Evolutionary conservation across 2,797 vertebrate genomes (phyloP), one percentile per base, ranked within the genome.

Genomic region (Phyllotis vaccarum): DNA sequence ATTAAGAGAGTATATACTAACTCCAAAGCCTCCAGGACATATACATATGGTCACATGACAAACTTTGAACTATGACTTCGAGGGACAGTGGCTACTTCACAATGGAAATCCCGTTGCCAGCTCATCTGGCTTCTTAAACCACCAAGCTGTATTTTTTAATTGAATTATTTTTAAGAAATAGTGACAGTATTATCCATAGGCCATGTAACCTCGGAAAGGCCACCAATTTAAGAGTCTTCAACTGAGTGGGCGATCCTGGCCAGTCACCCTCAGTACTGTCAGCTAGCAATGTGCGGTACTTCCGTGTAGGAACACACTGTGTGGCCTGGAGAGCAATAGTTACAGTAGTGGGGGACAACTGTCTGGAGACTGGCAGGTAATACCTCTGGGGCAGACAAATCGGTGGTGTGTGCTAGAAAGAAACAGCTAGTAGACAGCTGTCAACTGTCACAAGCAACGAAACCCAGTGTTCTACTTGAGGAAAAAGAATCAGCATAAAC

Each of bases 401-500:
- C 3, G 79, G 9, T 49, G 34, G 40, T 6, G 12, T 0, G 0
- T 22, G 3, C 75, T 54, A 16, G 31, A 81, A 86, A 81, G 40
- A 27, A 94, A 75, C 76, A 43, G 22, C 5, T 40, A 68, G 68
- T 86, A 94, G 90, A 43, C 3, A 81, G 5, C 24, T 24, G 24
- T n/a, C 72, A 92, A 60, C 37, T 43, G 37, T 74, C 79, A 92
- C 10, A 49, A 34, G 10, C 21, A 66, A 85, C 27, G 6, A 91
- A 80, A 49, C 49, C 8, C 49, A 81, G 56, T 24, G 31, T 29
- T 80, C 21, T 40, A 70, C n/a, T 68, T 5, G 49, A 7, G 16
- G 46, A 49, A 76, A 94, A 58, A 80, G 68, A 94, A 80, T 37
- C 64, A 56, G 94, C n/a, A 4, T 12, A 34, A 90, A 74, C 24